Evolutionary conservation across 2,888 invertebrate species (phyloP), one percentile per base, ranked within the genome.

Genomic region (Rhopalosiphum nymphaeae): DNA sequence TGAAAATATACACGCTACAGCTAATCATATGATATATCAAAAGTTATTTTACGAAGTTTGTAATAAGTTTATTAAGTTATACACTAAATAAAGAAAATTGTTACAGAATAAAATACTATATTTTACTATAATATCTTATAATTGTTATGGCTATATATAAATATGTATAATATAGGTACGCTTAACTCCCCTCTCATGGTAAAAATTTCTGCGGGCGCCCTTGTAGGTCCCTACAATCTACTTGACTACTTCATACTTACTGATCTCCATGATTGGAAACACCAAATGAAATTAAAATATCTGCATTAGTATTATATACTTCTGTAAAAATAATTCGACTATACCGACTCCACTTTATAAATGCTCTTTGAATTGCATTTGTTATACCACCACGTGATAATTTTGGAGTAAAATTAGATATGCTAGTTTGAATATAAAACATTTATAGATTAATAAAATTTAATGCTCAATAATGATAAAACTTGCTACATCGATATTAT

Each of bases 251-350:
- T 13, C 29, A 11, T 21, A 95, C 96, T 96, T 95, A 97, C 97
- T 96, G 96, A 95, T 98, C 98, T 1, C 97, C 97, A 95, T 98
- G 98, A 95, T 97, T 96, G 84, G 96, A 96, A 53, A 96, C 96
- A 2, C 97, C 97, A 96, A 98, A 98, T 4, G 97, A 96, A 44
- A 98, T 97, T 94, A 97, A 96, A 95, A 98, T 98, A 95, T 98
- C 98, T 0, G 98, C 98, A 21, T 96, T 96, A 87, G 94, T 92
- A 94, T 96, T 96, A 11, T 96, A 95, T 36, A 96, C 95, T 94
- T 96, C 96, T 29, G 96, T 95, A 95, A 98, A 97, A 92, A 95
- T 96, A 13, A 98, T 96, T 57, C 96, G 96, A 11, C 97, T 97
- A 95, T 97, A 97, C 44, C 96, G 96, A 29, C 97, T 97, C 98